Conservation (phyloP, 2,113 vertebrate species). For the Maccullochella peelii region DNA sequence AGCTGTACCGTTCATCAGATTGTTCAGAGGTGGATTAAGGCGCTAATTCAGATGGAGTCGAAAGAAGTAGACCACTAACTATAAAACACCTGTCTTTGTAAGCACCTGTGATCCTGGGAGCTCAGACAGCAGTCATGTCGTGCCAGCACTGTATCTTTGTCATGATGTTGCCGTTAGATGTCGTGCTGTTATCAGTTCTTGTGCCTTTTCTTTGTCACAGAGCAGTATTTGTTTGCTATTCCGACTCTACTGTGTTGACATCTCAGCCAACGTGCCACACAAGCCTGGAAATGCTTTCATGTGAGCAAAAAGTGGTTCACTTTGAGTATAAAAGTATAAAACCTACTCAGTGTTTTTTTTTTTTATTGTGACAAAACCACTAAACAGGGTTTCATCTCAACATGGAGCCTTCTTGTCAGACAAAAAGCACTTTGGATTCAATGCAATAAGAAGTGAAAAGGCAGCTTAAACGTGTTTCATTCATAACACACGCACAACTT, state of each 20-base stretch:
- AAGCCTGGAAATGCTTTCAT: neutral
- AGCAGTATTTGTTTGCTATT: neutral
- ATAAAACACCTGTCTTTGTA: neutral
- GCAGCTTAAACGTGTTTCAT: neutral
- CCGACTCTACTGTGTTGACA: neutral
- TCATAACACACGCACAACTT: neutral
- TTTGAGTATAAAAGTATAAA: neutral
- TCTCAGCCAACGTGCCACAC: slow-evolving; percentile 1
- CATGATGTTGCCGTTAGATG: neutral
- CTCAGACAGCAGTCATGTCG: neutral
- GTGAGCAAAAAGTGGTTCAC: neutral
- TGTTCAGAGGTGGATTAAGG: neutral
- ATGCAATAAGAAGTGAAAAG: slow-evolving; percentile 45
- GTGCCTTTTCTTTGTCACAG: slow-evolving; percentile 23
- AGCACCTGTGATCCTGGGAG: neutral
- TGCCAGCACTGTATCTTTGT: neutral
- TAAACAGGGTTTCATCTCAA: neutral
- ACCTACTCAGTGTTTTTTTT: neutral
- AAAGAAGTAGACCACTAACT: neutral
- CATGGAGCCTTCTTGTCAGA: neutral
- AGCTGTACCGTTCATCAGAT: neutral
- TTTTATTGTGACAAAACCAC: slow-evolving; percentile 4
- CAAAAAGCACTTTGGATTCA: slow-evolving; percentile 6
- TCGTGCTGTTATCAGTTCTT: neutral
- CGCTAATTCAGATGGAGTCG: neutral